Evolutionary conservation across 1,140 invertebrate species (phyloP).

Genomic region (Drosophila repletoides): DNA sequence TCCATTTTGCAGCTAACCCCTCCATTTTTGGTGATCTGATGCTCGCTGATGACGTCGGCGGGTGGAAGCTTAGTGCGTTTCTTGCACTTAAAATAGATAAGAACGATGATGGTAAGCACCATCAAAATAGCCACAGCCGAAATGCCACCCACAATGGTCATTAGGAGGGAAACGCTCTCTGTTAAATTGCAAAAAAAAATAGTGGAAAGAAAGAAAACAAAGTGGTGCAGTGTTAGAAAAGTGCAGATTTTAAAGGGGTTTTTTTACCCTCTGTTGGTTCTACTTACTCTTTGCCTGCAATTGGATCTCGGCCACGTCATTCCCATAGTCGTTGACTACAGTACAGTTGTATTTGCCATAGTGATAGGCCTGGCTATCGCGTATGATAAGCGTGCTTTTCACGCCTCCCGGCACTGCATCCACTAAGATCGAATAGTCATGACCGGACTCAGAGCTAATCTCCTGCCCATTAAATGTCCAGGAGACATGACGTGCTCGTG

Average conservation of each 20-base stretch:
- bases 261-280: not conserved
- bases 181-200: constrained; percentile 2
- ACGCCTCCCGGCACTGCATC: constrained; percentile 85
- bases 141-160: constrained; percentile 72
- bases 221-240: not conserved
- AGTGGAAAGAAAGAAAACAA: not conserved
- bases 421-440: constrained; percentile 87
- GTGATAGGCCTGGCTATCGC: constrained; percentile 91
- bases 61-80: constrained; percentile 76
- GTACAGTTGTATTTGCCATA: constrained; percentile 98
- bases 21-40: constrained; percentile 78
- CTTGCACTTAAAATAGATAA: constrained; percentile 76
- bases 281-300: constrained; percentile 90
- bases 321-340: constrained; percentile 94
- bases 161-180: constrained; percentile 72
- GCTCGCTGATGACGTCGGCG: constrained; percentile 80
- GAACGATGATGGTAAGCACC: constrained; percentile 64
- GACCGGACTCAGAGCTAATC: constrained; percentile 86
- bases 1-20: constrained; percentile 74
- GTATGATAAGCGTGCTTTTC: constrained; percentile 92
- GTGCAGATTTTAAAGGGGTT: not conserved
- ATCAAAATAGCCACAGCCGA: constrained; percentile 67
- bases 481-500: constrained; percentile 90
- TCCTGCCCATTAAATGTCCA: constrained; percentile 93
- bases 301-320: constrained; percentile 92